phyloP scores from a whole-genome alignment of 1,140 invertebrate species.

The Harlomillsia oculata region DNA sequence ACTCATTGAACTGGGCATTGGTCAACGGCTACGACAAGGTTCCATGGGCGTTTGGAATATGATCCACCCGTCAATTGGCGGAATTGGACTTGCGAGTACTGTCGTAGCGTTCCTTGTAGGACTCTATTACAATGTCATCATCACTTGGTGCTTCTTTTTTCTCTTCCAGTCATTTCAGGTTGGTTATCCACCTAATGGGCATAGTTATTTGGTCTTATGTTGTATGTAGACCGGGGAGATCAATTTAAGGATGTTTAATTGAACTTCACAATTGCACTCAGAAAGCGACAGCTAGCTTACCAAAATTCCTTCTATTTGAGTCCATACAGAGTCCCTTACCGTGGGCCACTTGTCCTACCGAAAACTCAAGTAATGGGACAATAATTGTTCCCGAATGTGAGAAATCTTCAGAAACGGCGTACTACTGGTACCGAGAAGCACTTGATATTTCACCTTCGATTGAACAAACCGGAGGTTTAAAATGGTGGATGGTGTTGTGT shows the following conservation, averaged over 20 bases:
- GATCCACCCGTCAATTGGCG: constrained; percentile 83
- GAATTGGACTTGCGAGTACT: constrained; percentile 75
- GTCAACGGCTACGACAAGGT: constrained; percentile 77
- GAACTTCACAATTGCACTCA: no score
- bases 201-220: no score
- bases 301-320: no score
- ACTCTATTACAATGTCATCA: constrained; percentile 96
- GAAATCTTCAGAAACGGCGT: constrained; percentile 71
- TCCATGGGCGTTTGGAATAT: constrained; percentile 88
- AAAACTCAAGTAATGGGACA: constrained; percentile 37
- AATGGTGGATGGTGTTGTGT: constrained; percentile 91
- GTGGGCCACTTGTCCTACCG: constrained; percentile 66
- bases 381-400: constrained; percentile 59
- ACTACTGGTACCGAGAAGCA: constrained; percentile 80
- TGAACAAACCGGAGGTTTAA: constrained; percentile 54
- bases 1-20: constrained; percentile 86
- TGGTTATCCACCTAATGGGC: constrained; percentile 39
- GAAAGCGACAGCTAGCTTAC: no score
- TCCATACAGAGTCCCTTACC: constrained; percentile 59
- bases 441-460: constrained; percentile 74
- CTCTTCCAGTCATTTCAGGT: constrained; percentile 80
- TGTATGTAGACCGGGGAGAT: no score
- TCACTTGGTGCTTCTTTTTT: constrained; percentile 96
- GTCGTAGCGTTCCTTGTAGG: constrained; percentile 55
- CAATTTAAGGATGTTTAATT: no score